Percentiles rank a stretch among this genome's conserved stretches.
Evolutionary conservation across 2,888 invertebrate genomes (phyloP).

Genomic region (Diploptera punctata): DNA sequence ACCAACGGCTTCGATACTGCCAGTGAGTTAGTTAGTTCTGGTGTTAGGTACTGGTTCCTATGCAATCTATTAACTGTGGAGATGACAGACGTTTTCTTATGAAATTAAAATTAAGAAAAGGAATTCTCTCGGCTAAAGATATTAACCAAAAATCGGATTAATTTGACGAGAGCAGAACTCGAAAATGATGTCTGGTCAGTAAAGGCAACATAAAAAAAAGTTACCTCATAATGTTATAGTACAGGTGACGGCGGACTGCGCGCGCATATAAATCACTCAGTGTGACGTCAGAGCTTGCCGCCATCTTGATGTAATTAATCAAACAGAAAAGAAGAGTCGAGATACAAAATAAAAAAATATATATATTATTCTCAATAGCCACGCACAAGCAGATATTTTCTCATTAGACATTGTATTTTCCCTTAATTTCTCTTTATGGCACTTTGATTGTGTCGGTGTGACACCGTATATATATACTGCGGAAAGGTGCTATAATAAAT

Average conservation of each 20-base stretch:
- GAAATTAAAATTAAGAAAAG: no score
- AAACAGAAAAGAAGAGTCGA: conserved; percentile 4
- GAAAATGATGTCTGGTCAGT: no score
- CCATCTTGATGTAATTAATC: conserved; percentile 19
- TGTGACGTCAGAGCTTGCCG: conserved; percentile 16
- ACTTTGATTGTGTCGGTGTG: conserved; percentile 9
- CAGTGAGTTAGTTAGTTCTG: no score
- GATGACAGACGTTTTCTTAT: no score
- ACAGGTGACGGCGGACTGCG: conserved; percentile 1
- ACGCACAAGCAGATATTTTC: conserved; percentile 34
- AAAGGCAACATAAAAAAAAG: no score
- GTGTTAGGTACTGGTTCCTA: no score
- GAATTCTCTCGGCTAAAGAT: no score
- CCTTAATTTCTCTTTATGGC: conserved; percentile 28
- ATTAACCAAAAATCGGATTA: no score
- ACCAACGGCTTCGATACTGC: no score
- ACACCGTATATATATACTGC: conserved; percentile 20
- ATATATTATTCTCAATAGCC: conserved; percentile 26
- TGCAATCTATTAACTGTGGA: no score
- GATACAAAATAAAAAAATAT: neutral
- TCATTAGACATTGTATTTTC: conserved; percentile 29
- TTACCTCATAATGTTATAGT: neutral
- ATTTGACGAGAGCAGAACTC: no score
- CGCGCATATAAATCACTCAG: conserved; percentile 14
- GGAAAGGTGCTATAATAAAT: conserved; percentile 30